Percentiles rank a stretch among this genome's conserved stretches.
phyloP scores from a whole-genome alignment of 1,140 invertebrate genomes.

The Monochamus saltuarius region DNA sequence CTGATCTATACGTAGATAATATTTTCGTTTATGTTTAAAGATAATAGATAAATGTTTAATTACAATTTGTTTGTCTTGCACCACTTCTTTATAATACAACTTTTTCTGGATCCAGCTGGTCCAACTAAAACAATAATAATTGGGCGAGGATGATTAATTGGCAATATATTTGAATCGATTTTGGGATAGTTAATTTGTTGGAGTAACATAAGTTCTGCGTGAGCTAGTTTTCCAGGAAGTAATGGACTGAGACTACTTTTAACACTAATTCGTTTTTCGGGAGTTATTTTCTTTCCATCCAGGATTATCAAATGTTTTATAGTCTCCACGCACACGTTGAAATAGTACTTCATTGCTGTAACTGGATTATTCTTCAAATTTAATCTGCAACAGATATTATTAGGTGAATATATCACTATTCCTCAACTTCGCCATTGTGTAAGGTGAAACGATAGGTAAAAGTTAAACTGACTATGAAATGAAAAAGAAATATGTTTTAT shows the following conservation, averaged over 20 bases:
- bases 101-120: constrained; percentile 28
- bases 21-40: too few species aligned
- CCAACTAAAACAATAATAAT: constrained; percentile 40
- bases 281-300: constrained; percentile 4
- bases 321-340: constrained; percentile 4
- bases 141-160: constrained; percentile 28
- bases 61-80: constrained; percentile 18
- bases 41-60: too few species aligned
- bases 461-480: too few species aligned
- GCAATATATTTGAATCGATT: constrained; percentile 25
- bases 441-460: too few species aligned
- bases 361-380: constrained; percentile 39
- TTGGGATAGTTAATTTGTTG: constrained; percentile 25
- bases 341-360: constrained; percentile 4
- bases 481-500: too few species aligned
- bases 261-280: constrained; percentile 1
- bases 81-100: constrained; percentile 27
- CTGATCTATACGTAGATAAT: too few species aligned
- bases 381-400: constrained; percentile 16
- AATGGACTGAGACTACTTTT: constrained; percentile 5
- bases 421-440: too few species aligned
- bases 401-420: neutral
- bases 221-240: neutral
- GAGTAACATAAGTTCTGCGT: constrained; percentile 13
- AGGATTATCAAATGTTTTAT: neutral